phyloP scores from a whole-genome alignment of 2,797 vertebrate genomes.

The Melopsittacus undulatus region DNA sequence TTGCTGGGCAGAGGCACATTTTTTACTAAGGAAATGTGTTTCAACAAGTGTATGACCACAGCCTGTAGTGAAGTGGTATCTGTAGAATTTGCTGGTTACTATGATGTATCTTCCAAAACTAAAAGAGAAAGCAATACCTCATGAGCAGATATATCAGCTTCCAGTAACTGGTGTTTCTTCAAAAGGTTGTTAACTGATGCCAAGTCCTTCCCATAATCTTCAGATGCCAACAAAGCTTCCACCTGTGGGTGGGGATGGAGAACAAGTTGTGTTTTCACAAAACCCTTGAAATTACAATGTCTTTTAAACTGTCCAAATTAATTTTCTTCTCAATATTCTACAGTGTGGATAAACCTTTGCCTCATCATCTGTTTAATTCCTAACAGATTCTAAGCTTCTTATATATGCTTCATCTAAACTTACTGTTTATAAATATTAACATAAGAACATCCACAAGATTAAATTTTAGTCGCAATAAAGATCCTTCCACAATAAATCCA shows the following conservation, averaged over 20 bases:
- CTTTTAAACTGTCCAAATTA: background rate
- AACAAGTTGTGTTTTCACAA: background rate
- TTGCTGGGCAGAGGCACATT: background rate
- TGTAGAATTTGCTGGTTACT: background rate
- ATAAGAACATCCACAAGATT: background rate
- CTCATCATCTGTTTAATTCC: background rate
- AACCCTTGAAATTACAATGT: background rate
- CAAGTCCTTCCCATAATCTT: conserved; percentile 98
- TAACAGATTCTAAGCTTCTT: background rate
- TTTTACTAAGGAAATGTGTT: background rate
- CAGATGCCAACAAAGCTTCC: conserved; percentile 95
- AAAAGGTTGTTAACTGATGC: conserved; percentile 98
- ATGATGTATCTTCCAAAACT: background rate
- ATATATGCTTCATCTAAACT: background rate
- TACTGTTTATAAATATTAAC: background rate
- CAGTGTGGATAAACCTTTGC: background rate
- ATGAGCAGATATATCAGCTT: conserved; percentile 97
- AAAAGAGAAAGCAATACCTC: conserved; percentile 80
- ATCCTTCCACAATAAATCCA: background rate
- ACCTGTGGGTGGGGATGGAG: conserved; percentile 76
- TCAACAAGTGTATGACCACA: background rate
- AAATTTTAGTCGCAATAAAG: background rate
- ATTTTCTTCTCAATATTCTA: background rate
- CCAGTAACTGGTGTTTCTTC: conserved; percentile 97
- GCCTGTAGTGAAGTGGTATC: background rate